These are phyloP conservation scores for Phalera bucephala DNA, from an alignment of 2,888 invertebrate genomes.

Conservation along the genomic window DNA sequence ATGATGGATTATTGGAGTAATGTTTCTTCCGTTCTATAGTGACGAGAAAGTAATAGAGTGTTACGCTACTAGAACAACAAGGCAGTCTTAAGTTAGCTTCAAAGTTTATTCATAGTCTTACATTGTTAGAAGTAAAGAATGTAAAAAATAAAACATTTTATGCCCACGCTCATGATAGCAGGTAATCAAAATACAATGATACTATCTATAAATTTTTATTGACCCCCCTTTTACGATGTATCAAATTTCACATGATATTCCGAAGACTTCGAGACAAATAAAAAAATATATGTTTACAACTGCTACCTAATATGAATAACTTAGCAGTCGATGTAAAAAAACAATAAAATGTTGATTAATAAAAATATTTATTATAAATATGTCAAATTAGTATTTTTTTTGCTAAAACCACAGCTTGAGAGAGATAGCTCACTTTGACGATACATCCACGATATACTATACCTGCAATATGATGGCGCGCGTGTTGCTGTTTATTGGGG, in stretches of 20 bases:
- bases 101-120: too few species aligned
- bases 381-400: constrained; percentile 5
- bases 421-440: too few species aligned
- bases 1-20: too few species aligned
- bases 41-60: too few species aligned
- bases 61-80: too few species aligned
- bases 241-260: constrained; percentile 39
- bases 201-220: constrained; percentile 35
- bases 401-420: too few species aligned
- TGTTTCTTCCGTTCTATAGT: too few species aligned
- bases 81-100: too few species aligned
- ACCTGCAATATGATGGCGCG: too few species aligned
- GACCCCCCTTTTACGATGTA: constrained; percentile 37
- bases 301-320: constrained; percentile 19
- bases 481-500: too few species aligned
- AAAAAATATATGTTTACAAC: too few species aligned
- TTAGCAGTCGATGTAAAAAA: constrained; percentile 3
- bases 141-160: background rate
- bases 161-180: constrained; percentile 5
- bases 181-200: constrained; percentile 25
- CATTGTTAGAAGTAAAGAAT: background rate
- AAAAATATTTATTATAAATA: constrained; percentile 3
- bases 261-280: constrained; percentile 12
- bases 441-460: too few species aligned
- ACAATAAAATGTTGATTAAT: constrained; percentile 2